Base-by-base conservation (phyloP, 1,140 invertebrate species). In the Cotesia glomerata region DNA sequence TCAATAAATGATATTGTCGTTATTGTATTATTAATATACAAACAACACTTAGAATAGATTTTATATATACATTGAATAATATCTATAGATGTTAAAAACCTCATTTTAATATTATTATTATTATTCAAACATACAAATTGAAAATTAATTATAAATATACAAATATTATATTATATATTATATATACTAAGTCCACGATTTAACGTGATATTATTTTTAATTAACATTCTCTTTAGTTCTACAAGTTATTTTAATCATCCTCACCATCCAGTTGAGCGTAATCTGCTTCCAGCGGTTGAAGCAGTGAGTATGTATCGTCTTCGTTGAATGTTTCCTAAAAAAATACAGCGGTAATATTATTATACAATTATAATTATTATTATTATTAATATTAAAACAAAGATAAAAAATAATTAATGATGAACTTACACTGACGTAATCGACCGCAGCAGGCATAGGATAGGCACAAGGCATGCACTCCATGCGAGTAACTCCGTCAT, bases 401-500 rank as follows among this genome's bases (percentile, higher is more conserved):
- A 73, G 70, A 66, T 73, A 26, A 26, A 26, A 26, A 26, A 26
- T 26, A 26, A 71, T 74, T 74, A 72, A 72, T 74, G 67, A 45
- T 65, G 65, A 76, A 81, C 81, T 59, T 82, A 81, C 78, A 85
- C 87, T 89, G 78, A 89, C 88, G 74, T 88, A 88, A 81, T 90
- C 88, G 0, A 89, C 84, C 36, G 85, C 79, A 5, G 85, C 78
- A 9, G 88, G 85, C 13, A 80, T 85, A 2, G 90, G 89, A 79
- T 88, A 89, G 36, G 85, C 78, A 78, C 91, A 92, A 0, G 89
- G 88, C 71, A 88, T 87, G 74, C 91, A 92, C 71, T 91, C 90
- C 86, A 92, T 89, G 79, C 88, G 90, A 1, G 91, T 89, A 9
- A 91, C 83, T 0, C 92, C 92, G 16, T 90, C 88, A 62, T 92